These are phyloP conservation scores for Diplosoma virens DNA, from an alignment of 23 tunicate species.

Conservation along the genomic window DNA sequence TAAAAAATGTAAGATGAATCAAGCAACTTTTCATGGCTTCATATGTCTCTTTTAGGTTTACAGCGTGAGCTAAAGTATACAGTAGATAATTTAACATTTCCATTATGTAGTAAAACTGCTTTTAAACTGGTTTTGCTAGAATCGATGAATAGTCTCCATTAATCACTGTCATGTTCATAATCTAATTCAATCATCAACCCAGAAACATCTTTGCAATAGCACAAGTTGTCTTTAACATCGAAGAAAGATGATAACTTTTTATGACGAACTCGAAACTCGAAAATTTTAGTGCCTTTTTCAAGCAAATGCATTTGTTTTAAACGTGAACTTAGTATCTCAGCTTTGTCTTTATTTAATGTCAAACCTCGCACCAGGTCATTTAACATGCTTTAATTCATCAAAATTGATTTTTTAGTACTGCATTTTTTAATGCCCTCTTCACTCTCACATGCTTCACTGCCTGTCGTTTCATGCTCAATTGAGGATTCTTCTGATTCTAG, in stretches of 20 bases:
- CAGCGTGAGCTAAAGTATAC: background rate
- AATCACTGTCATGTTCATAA: background rate
- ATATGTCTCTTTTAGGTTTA: too few species aligned
- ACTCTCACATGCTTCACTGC: constrained; percentile 1
- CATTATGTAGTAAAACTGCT: constrained; percentile 10
- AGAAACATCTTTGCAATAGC: constrained; percentile 7
- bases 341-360: constrained; percentile 8
- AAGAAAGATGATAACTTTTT: constrained; percentile 1
- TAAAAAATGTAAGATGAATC: too few species aligned
- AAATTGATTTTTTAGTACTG: background rate
- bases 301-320: background rate
- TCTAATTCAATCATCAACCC: constrained; percentile 6
- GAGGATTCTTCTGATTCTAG: constrained; percentile 16
- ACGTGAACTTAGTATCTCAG: constrained; percentile 7
- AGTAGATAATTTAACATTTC: background rate
- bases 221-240: constrained; percentile 8
- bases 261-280: background rate
- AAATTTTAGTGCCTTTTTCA: background rate
- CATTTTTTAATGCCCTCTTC: background rate
- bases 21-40: too few species aligned
- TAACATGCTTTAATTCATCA: constrained; percentile 1
- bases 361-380: constrained; percentile 6
- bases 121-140: background rate
- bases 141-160: constrained; percentile 8
- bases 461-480: background rate